phyloP scores from a whole-genome alignment of 2,888 invertebrate species.

The Mythimna vitellina region DNA sequence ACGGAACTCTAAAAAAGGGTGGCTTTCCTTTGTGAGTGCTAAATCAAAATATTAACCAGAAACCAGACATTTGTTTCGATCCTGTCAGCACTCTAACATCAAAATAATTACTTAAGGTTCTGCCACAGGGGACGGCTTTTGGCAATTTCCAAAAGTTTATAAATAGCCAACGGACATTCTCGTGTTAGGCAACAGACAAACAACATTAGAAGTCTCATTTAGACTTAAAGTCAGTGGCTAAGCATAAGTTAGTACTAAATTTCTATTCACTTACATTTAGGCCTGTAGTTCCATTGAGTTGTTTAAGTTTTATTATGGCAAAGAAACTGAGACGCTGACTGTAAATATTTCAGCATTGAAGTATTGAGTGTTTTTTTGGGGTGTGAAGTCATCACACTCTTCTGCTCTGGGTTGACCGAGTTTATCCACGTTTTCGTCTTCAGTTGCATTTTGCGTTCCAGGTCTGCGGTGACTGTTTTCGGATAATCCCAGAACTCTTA shows the following conservation, averaged over 20 bases:
- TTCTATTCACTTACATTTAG: conserved; percentile 28
- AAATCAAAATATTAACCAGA: too few species aligned
- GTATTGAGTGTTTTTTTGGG: neutral
- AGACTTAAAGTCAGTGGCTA: neutral
- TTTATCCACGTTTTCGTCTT: too few species aligned
- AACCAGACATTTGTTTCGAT: neutral
- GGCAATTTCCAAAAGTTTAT: neutral
- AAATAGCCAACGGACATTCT: neutral
- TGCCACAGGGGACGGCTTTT: neutral
- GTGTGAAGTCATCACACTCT: too few species aligned
- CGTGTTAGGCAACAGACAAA: neutral
- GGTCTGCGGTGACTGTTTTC: too few species aligned
- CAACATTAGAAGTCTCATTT: conserved; percentile 4
- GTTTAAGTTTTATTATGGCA: conserved; percentile 42
- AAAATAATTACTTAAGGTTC: neutral
- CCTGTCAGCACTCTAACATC: neutral
- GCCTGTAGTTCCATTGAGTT: conserved; percentile 25
- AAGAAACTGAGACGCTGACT: conserved; percentile 19
- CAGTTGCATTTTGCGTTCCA: too few species aligned
- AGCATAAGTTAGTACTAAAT: conserved; percentile 19
- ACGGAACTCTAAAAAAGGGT: too few species aligned
- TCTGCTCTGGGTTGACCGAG: too few species aligned
- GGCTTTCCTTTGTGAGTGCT: too few species aligned
- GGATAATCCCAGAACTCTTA: too few species aligned
- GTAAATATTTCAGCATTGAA: conserved; percentile 33